phyloP scores from a whole-genome alignment of 2,113 vertebrate genomes.

The Passer montanus region DNA sequence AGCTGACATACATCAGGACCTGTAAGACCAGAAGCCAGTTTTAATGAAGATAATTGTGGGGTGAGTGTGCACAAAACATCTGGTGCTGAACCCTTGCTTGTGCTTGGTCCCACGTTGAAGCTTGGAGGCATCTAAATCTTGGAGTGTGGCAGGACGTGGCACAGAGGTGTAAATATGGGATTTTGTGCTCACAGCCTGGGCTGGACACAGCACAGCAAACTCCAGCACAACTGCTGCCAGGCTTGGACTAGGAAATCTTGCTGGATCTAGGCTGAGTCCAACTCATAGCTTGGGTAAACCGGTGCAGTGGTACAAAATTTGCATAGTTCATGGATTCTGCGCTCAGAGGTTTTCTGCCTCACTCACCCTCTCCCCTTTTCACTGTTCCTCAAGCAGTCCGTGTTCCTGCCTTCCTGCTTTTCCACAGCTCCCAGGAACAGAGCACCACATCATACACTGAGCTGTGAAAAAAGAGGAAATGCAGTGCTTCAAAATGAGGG shows the following conservation, averaged over 20 bases:
- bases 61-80: background rate
- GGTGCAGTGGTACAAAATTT: too few relatives aligned
- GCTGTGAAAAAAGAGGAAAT: background rate
- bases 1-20: background rate
- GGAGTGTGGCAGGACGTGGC: rapidly evolving
- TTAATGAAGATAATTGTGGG: background rate
- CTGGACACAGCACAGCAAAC: background rate
- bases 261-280: background rate
- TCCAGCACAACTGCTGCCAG: background rate
- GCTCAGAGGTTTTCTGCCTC: background rate
- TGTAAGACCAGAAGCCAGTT: background rate
- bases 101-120: background rate
- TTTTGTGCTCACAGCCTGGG: background rate
- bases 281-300: background rate
- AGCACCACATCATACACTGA: background rate
- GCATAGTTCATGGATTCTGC: background rate
- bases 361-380: background rate
- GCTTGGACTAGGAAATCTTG: background rate
- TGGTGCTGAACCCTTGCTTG: background rate
- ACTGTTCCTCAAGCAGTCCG: background rate
- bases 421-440: background rate
- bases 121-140: background rate
- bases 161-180: background rate
- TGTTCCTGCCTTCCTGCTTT: background rate
- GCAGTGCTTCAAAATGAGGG: background rate